phyloP scores from a whole-genome alignment of 2,797 vertebrate species.

The Macrochelys suwanniensis region DNA sequence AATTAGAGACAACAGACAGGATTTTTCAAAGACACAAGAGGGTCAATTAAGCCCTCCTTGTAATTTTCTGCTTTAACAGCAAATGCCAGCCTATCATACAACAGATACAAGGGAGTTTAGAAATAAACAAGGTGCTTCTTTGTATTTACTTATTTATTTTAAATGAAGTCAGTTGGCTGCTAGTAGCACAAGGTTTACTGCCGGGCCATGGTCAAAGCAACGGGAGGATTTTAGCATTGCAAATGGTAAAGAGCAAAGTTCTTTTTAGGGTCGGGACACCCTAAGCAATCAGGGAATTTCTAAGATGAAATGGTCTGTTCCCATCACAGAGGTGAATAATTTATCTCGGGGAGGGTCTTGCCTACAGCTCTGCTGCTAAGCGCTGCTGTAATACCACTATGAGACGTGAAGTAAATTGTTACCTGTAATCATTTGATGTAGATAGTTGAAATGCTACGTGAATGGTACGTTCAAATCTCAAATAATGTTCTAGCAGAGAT shows the following conservation, averaged over 20 bases:
- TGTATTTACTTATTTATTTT: neutral
- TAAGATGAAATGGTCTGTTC: conserved; percentile 63
- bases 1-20: conserved; percentile 96
- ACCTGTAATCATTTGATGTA: neutral
- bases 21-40: conserved; percentile 92
- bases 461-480: neutral
- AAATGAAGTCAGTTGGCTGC: conserved; percentile 27
- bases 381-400: neutral
- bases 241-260: conserved; percentile 61
- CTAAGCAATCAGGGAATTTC: conserved; percentile 50
- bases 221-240: conserved; percentile 25
- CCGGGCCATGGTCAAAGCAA: conserved; percentile 49
- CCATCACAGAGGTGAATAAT: conserved; percentile 44
- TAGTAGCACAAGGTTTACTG: conserved; percentile 35
- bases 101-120: conserved; percentile 77
- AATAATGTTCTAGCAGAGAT: neutral
- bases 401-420: neutral
- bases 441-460: neutral
- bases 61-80: conserved; percentile 91
- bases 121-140: conserved; percentile 76
- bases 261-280: conserved; percentile 44
- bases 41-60: conserved; percentile 91
- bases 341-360: conserved; percentile 58
- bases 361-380: conserved; percentile 2
- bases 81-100: conserved; percentile 82